A percentile compares a stretch with the other conserved stretches of the same genome.
These are phyloP conservation scores for Blastomussa wellsi DNA, from an alignment of 92 coral and sea anemone genomes.

Conservation along the genomic window DNA sequence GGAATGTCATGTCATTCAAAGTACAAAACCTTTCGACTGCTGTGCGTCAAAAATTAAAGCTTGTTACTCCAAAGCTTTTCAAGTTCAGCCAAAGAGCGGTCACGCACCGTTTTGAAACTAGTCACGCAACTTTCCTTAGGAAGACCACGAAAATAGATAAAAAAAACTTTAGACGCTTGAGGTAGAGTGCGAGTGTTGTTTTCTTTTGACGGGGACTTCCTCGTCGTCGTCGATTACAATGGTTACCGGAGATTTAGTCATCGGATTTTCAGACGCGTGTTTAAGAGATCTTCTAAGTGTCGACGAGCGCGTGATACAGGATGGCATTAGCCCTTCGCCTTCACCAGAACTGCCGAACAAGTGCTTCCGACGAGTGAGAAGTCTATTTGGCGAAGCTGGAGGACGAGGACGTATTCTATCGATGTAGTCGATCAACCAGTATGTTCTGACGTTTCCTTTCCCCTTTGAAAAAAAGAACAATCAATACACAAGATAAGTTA, in stretches of 20 bases:
- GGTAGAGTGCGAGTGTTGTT: constrained; percentile 15
- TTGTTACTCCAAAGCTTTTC: no score
- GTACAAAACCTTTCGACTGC: no score
- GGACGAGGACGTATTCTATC: background rate
- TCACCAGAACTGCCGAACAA: background rate
- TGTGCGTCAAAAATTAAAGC: no score
- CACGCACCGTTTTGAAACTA: background rate
- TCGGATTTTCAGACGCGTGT: constrained; percentile 13
- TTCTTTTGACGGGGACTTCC: background rate
- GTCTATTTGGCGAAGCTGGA: background rate
- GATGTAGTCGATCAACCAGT: constrained; percentile 20
- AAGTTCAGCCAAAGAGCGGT: background rate
- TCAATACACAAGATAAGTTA: background rate
- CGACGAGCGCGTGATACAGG: constrained; percentile 28
- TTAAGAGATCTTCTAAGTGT: constrained; percentile 30
- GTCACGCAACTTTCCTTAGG: background rate
- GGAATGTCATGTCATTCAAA: no score
- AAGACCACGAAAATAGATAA: background rate
- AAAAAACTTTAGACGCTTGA: constrained; percentile 10
- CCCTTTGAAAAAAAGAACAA: constrained; percentile 14
- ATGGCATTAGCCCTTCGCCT: background rate
- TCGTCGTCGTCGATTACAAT: constrained; percentile 1
- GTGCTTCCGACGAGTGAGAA: background rate
- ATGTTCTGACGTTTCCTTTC: constrained; percentile 21
- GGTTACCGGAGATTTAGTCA: background rate